Base-by-base conservation (phyloP, 2,797 vertebrate species). In the Xerus rutilus region DNA sequence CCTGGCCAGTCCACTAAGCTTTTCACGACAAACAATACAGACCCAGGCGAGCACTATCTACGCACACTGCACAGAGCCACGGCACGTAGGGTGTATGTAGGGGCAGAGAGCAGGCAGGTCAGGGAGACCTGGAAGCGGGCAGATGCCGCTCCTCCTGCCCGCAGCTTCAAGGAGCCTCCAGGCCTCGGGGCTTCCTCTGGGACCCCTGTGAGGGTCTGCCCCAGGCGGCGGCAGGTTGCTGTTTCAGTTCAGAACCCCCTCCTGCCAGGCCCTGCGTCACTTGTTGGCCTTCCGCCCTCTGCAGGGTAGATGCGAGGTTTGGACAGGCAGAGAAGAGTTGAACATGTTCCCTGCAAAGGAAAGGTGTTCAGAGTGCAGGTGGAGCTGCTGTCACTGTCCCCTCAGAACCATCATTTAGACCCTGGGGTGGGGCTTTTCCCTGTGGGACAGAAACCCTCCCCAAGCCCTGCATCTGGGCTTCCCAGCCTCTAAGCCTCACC, bases 271-370 rank as follows among this genome's bases (percentile, higher is more conserved):
- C 49, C 86, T 64, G 90, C 25, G 64, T n/a, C 0, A 0, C 47
- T 43, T 78, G 86, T 89, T 84, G 17, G 39, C 67, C 59, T 77
- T 92, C 73, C 54, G 89, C 74, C 87, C 87, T 83, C 81, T 79
- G 28, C 95, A 3, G 93, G 54, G 86, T 15, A 67, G 74, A 62
- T 57, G 62, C 74, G 97, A 97, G 98, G 97, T 94, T 97, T 97
- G 79, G 93, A 86, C 96, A 97, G 93, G 95, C 97, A 97, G 97
- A 90, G 97, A 97, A 93, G 97, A 97, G 97, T 79, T 47, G 89
- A 96, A 64, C 4, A 12, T 47, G 82, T 88, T 76, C 96, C 95
- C 97, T 98, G 94, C 4, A 39, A 79, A 69, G 39, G 62, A 45
- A 62, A 79, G 49, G 25, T 39, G 49, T 28, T 43, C 73, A 7